Evolutionary conservation across 2,113 vertebrate genomes (phyloP).

Genomic region (Syrmaticus mikado): DNA sequence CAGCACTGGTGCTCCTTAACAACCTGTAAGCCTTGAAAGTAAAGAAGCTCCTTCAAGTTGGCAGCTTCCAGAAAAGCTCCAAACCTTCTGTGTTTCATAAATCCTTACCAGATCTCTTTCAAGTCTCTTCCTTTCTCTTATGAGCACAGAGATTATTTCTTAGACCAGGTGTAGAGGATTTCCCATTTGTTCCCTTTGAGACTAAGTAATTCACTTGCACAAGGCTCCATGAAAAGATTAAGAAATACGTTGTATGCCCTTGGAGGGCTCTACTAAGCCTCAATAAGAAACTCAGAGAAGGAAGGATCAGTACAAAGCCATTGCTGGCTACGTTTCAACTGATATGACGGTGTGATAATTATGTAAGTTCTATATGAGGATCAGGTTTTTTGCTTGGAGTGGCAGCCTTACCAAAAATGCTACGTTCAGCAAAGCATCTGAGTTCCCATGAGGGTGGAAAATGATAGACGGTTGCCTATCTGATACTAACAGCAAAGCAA

Average conservation of each 20-base stretch:
- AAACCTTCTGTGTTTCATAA: neutral
- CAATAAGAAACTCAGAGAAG: neutral
- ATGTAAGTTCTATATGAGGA: neutral
- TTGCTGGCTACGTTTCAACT: neutral
- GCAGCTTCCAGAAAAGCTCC: neutral
- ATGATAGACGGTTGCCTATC: neutral
- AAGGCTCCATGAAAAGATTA: neutral
- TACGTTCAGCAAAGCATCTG: neutral
- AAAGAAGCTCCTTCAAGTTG: neutral
- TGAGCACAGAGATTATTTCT: neutral
- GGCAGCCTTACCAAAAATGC: neutral
- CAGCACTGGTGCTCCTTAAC: neutral
- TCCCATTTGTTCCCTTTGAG: neutral
- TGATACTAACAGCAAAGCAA: neutral
- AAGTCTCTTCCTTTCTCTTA: neutral
- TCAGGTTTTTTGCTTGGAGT: neutral
- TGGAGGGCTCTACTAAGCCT: neutral
- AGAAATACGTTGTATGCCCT: neutral
- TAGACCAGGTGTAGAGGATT: neutral
- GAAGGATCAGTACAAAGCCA: neutral
- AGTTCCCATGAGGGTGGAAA: neutral
- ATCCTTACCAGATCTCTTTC: neutral
- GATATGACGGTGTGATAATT: neutral
- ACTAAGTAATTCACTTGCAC: neutral
- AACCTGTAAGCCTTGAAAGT: neutral